Evolutionary conservation across 2,113 vertebrate species (phyloP).

Genomic region (Leptocoma aspasia): DNA sequence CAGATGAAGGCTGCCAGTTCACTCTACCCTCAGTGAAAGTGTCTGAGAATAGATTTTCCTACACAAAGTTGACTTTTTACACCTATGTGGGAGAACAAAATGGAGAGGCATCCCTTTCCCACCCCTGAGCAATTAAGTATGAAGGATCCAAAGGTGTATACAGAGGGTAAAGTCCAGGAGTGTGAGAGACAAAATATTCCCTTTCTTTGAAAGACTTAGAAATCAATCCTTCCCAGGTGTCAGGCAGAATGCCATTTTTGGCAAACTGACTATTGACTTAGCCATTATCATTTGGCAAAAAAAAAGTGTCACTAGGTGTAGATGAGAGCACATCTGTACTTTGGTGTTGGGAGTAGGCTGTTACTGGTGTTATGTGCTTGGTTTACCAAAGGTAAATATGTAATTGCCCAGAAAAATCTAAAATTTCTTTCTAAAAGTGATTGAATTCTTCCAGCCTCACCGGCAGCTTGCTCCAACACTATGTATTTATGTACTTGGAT

Average conservation of each 20-base stretch:
- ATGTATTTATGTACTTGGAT: background rate
- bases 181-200: background rate
- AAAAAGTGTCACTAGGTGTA: background rate
- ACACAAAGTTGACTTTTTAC: background rate
- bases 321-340: background rate
- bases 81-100: background rate
- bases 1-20: background rate
- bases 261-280: background rate
- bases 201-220: background rate
- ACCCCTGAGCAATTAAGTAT: background rate
- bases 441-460: background rate
- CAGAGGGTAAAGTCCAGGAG: background rate
- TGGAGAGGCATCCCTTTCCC: background rate
- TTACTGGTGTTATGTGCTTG: fast-evolving
- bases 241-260: background rate
- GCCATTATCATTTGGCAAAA: background rate
- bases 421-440: background rate
- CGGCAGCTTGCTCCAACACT: background rate
- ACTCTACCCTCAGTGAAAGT: background rate
- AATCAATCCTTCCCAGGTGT: background rate
- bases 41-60: background rate
- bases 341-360: background rate
- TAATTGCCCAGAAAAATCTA: background rate
- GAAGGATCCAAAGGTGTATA: background rate
- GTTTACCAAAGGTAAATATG: background rate